Percentiles rank a stretch among this genome's conserved stretches.
Conservation (phyloP, 1,140 invertebrate genomes). For the Teleogryllus occipitalis region DNA sequence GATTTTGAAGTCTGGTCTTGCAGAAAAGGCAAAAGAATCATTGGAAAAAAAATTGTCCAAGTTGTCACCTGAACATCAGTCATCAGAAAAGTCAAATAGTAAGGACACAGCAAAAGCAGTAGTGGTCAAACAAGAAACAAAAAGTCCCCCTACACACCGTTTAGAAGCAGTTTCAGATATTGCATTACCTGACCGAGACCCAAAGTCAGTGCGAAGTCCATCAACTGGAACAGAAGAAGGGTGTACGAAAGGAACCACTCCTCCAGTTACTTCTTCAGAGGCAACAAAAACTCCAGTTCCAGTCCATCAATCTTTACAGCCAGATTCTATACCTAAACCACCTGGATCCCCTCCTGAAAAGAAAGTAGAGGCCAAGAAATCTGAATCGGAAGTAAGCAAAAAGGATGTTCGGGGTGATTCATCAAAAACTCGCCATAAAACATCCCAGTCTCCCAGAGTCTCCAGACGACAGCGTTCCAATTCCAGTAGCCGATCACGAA, state of each 20-base stretch:
- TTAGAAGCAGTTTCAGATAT: slow-evolving; percentile 13
- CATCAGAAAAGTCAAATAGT: neutral
- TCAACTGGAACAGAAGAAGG: neutral
- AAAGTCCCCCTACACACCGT: slow-evolving; percentile 7
- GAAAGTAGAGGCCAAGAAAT: slow-evolving; percentile 9
- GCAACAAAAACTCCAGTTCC: neutral
- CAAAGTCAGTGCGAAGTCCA: neutral
- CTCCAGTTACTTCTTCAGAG: slow-evolving; percentile 1
- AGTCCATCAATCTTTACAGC: slow-evolving; percentile 6
- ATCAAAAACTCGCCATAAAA: neutral
- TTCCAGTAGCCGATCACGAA: slow-evolving; percentile 17
- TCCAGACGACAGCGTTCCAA: slow-evolving; percentile 11
- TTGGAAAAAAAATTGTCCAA: slow-evolving; percentile 19
- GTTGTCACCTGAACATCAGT: slow-evolving; percentile 12
- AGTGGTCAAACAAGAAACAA: slow-evolving; percentile 13
- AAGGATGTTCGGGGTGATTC: neutral
- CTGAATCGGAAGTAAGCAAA: neutral
- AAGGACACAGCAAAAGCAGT: neutral
- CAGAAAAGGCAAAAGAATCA: slow-evolving; percentile 30
- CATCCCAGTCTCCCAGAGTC: slow-evolving; percentile 8
- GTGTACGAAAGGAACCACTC: neutral
- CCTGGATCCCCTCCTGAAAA: slow-evolving; percentile 19
- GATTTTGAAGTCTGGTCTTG: slow-evolving; percentile 28
- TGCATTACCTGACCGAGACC: slow-evolving; percentile 16
- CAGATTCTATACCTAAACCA: slow-evolving; percentile 18